These are phyloP conservation scores for Asobara japonica DNA, from an alignment of 1,140 invertebrate species.

Conservation along the genomic window DNA sequence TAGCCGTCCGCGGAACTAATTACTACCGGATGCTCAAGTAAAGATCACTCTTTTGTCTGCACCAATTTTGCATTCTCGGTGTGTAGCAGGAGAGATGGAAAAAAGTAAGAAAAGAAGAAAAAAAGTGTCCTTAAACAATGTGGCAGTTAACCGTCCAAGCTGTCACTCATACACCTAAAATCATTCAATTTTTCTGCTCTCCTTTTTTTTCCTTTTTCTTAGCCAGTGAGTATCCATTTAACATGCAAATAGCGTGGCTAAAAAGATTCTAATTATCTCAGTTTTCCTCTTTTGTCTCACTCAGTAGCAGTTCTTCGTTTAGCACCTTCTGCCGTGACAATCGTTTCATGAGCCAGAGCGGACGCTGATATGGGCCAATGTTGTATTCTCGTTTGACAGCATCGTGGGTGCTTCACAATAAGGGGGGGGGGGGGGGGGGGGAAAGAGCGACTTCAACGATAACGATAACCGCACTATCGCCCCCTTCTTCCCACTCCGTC, in stretches of 20 bases:
- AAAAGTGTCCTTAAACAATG: neutral
- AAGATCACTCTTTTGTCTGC: conserved; percentile 33
- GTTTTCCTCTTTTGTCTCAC: conserved; percentile 5
- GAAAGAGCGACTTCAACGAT: conserved; percentile 42
- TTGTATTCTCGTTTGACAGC: conserved; percentile 53
- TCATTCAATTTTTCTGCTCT: conserved; percentile 8
- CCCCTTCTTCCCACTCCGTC: conserved; percentile 35
- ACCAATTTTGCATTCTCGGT: conserved; percentile 13
- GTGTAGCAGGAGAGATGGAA: neutral
- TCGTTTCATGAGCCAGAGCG: conserved; percentile 45
- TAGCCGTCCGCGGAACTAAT: conserved; percentile 37
- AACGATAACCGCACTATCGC: conserved; percentile 57
- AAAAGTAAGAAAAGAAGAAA: neutral
- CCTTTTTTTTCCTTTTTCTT: neutral
- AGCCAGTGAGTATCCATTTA: neutral
- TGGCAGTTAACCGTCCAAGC: neutral
- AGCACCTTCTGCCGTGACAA: conserved; percentile 42
- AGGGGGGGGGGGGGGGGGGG: too few relatives aligned
- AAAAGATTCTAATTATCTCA: conserved; percentile 13
- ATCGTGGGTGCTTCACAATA: conserved; percentile 33
- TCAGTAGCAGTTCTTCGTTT: conserved; percentile 4
- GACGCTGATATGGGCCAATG: conserved; percentile 39
- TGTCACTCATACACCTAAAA: neutral
- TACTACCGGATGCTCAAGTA: conserved; percentile 33
- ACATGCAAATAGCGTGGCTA: neutral